These are phyloP conservation scores for Falcaria lacertinaria DNA, from an alignment of 2,888 invertebrate genomes.

Conservation along the genomic window DNA sequence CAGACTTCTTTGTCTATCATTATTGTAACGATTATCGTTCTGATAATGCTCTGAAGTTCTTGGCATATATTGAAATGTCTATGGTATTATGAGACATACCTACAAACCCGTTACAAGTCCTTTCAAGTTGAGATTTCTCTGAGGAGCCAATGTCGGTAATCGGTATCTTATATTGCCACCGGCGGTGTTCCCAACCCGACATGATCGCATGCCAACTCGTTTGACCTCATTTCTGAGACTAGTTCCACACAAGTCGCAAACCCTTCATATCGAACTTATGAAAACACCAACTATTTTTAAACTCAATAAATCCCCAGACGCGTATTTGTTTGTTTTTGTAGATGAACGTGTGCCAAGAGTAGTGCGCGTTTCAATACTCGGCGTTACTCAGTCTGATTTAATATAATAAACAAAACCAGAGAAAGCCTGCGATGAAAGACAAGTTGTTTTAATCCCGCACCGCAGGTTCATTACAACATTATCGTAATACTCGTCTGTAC, in stretches of 20 bases:
- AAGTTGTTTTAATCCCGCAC: conserved; percentile 24
- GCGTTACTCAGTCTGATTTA: conserved; percentile 43
- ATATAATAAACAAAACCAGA: conserved; percentile 44
- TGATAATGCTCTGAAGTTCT: not conserved
- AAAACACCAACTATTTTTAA: conserved; percentile 72
- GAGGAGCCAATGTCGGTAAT: conserved; percentile 43
- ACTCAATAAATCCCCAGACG: conserved; percentile 50
- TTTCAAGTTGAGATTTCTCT: conserved; percentile 28
- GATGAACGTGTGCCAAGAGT: conserved; percentile 63
- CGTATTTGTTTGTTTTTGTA: conserved; percentile 67
- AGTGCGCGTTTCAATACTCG: conserved; percentile 44
- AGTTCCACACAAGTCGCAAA: conserved; percentile 72
- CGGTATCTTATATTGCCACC: conserved; percentile 58
- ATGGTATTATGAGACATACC: not conserved
- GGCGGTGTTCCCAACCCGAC: conserved; percentile 39
- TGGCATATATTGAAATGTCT: not conserved
- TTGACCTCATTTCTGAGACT: conserved; percentile 72
- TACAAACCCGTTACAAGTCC: not conserved
- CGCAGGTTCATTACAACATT: conserved; percentile 30
- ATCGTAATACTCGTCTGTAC: conserved; percentile 21
- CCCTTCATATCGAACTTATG: conserved; percentile 70
- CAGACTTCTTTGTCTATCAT: conserved; percentile 13
- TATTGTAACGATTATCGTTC: too few relatives aligned
- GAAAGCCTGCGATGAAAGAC: conserved; percentile 41
- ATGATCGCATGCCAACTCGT: conserved; percentile 66